phyloP scores from a whole-genome alignment of 2,888 invertebrate species.

The Drosophila robusta region DNA sequence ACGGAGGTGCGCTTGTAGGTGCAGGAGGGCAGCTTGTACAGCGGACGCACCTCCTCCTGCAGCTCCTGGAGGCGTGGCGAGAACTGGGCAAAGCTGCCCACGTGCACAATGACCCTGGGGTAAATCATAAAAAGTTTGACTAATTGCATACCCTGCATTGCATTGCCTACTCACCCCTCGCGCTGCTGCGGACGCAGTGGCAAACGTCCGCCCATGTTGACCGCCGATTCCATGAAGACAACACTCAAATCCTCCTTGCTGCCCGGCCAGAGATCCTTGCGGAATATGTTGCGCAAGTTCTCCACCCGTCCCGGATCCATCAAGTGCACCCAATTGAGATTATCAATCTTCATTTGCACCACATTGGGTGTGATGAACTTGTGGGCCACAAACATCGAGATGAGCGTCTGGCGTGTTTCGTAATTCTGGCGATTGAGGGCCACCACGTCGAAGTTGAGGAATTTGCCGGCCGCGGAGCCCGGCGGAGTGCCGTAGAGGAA shows the following conservation, averaged over 20 bases:
- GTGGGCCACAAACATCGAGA: slow-evolving; percentile 88
- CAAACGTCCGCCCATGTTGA: slow-evolving; percentile 92
- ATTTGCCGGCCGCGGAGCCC: slow-evolving; percentile 86
- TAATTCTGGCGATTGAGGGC: slow-evolving; percentile 92
- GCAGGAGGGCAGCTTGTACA: slow-evolving; percentile 91
- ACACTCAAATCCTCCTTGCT: slow-evolving; percentile 91
- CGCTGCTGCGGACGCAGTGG: slow-evolving; percentile 93
- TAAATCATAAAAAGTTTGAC: background rate
- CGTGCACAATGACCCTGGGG: slow-evolving; percentile 89
- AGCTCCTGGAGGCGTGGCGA: slow-evolving; percentile 86
- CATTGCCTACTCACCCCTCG: slow-evolving; percentile 88
- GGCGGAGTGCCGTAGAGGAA: slow-evolving; percentile 95
- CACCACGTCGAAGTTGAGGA: slow-evolving; percentile 89
- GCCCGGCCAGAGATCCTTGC: slow-evolving; percentile 91
- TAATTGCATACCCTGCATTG: background rate
- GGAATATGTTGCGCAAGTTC: slow-evolving; percentile 91
- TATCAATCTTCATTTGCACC: slow-evolving; percentile 94
- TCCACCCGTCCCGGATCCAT: slow-evolving; percentile 91
- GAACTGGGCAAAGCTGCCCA: slow-evolving; percentile 91
- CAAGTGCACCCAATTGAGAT: slow-evolving; percentile 94
- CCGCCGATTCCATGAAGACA: slow-evolving; percentile 93
- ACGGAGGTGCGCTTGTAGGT: slow-evolving; percentile 95
- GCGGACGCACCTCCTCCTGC: slow-evolving; percentile 92
- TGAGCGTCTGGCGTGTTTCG: slow-evolving; percentile 88
- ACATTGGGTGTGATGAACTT: slow-evolving; percentile 91